A percentile compares a stretch with the other conserved stretches of the same genome.
phyloP scores from a whole-genome alignment of 2,113 vertebrate genomes.

The Callaeas wilsoni region DNA sequence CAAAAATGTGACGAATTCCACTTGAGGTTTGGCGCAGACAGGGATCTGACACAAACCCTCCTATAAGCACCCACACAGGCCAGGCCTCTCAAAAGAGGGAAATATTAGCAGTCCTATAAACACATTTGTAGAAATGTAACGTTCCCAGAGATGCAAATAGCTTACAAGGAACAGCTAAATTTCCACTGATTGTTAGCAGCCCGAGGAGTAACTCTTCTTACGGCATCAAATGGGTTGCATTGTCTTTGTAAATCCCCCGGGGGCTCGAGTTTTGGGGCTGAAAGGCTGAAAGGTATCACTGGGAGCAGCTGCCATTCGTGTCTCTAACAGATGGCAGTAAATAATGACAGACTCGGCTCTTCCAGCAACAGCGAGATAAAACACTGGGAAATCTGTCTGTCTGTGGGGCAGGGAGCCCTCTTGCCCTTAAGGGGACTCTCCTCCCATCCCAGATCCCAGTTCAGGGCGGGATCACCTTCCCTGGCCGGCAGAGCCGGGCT shows the following conservation, averaged over 20 bases:
- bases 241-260: background rate
- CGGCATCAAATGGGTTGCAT: background rate
- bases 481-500: background rate
- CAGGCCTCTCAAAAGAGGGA: background rate
- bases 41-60: background rate
- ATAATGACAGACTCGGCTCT: background rate
- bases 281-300: background rate
- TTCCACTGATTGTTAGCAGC: background rate
- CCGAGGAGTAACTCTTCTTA: background rate
- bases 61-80: background rate
- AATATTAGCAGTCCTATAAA: background rate
- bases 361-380: background rate
- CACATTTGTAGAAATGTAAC: background rate
- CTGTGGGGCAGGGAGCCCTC: background rate
- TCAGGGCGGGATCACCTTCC: background rate
- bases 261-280: background rate
- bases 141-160: background rate
- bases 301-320: background rate
- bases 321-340: slow-evolving; percentile 15
- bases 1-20: background rate
- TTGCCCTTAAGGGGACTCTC: accelerated
- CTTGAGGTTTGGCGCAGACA: background rate
- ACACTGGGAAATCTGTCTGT: background rate
- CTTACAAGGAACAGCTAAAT: background rate
- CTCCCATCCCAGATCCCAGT: accelerated